These are phyloP conservation scores for Danaus melanippus DNA, from an alignment of 1,140 invertebrate genomes.

Conservation along the genomic window DNA sequence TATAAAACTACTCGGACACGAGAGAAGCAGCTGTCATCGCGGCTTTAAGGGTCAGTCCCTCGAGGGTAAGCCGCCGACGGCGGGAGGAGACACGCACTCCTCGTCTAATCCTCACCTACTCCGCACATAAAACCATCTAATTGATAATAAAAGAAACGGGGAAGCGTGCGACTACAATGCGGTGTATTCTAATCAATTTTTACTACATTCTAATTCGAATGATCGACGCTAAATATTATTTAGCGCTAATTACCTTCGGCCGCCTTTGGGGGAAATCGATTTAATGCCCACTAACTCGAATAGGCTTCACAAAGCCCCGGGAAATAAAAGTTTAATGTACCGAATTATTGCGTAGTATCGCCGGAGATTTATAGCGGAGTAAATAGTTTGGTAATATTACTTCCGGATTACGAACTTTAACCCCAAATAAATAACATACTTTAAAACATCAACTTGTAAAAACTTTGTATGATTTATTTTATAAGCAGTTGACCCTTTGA, in stretches of 20 bases:
- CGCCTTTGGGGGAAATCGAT: slow-evolving; percentile 21
- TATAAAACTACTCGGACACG: slow-evolving; percentile 59
- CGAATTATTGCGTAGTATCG: slow-evolving; percentile 17
- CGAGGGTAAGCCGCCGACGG: slow-evolving; percentile 50
- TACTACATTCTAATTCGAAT: slow-evolving; percentile 39
- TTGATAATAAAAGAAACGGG: slow-evolving; percentile 67
- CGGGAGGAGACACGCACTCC: slow-evolving; percentile 46
- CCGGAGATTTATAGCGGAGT: slow-evolving; percentile 12
- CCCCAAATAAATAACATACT: neutral
- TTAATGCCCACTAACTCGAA: slow-evolving; percentile 21
- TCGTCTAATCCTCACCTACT: slow-evolving; percentile 59
- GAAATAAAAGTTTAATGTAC: slow-evolving; percentile 23
- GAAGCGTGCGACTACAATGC: slow-evolving; percentile 59
- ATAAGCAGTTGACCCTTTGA: neutral
- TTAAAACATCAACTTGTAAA: neutral
- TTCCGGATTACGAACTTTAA: slow-evolving; percentile 2
- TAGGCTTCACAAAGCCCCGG: slow-evolving; percentile 17
- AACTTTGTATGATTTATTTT: neutral
- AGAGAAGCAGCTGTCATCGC: slow-evolving; percentile 61
- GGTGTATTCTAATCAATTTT: slow-evolving; percentile 60
- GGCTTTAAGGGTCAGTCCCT: slow-evolving; percentile 50
- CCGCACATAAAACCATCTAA: slow-evolving; percentile 64
- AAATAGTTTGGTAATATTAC: slow-evolving; percentile 12
- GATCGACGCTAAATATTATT: slow-evolving; percentile 47
- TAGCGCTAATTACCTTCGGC: slow-evolving; percentile 40